Conservation (phyloP, 2,113 vertebrate species). For the Tympanuchus pallidicinctus region DNA sequence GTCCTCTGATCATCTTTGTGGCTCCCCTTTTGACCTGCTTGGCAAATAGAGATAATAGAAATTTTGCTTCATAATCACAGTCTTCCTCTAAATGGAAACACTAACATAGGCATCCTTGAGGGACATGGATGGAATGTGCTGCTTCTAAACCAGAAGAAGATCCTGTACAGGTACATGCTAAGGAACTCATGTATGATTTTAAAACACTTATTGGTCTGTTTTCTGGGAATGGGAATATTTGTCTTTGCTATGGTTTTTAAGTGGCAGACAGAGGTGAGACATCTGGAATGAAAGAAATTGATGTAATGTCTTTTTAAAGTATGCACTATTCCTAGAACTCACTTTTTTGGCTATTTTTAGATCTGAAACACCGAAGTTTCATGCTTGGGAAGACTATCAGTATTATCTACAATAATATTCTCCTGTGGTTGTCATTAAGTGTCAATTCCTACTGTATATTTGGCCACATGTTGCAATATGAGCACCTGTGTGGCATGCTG, state of each 20-base stretch:
- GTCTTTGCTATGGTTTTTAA: neutral
- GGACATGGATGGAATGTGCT: neutral
- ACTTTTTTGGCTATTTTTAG: neutral
- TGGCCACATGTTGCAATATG: neutral
- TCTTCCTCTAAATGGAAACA: conserved; percentile 1
- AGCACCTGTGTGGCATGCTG: neutral
- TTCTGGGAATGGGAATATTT: neutral
- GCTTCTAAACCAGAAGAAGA: neutral
- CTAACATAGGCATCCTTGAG: neutral
- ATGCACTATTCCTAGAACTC: neutral
- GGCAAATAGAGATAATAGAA: neutral
- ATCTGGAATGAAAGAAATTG: neutral
- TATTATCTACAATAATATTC: neutral
- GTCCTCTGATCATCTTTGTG: neutral
- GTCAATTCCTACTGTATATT: neutral
- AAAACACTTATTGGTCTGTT: neutral
- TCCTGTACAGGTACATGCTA: neutral
- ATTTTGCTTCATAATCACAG: neutral
- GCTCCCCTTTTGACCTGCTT: neutral
- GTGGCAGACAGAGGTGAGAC: neutral
- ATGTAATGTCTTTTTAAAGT: neutral
- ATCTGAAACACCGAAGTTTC: neutral
- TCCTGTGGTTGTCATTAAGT: neutral
- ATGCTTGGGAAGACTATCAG: neutral
- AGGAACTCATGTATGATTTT: conserved; percentile 1